Percentiles rank a stretch among this genome's conserved stretches.
Evolutionary conservation across 2,797 vertebrate species (phyloP).

Genomic region (Phalanger gymnotis): DNA sequence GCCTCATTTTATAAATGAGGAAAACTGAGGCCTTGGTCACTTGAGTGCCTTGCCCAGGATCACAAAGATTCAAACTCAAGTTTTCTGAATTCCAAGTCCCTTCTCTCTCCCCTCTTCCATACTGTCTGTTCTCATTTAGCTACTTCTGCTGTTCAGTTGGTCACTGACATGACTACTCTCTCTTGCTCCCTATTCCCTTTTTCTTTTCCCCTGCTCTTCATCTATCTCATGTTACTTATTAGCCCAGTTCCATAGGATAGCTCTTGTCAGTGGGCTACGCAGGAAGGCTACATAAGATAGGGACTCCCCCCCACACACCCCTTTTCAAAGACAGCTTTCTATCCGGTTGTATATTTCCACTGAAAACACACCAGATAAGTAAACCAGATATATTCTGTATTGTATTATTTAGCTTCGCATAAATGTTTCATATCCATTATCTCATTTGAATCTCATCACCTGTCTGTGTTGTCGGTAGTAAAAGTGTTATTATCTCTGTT

Average conservation of each 20-base stretch:
- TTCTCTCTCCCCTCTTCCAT: neutral
- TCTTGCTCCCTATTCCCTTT: neutral
- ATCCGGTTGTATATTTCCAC: neutral
- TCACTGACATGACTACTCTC: neutral
- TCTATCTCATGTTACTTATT: neutral
- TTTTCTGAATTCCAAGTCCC: neutral
- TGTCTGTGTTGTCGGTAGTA: neutral
- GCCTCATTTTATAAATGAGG: neutral
- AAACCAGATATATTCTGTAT: neutral
- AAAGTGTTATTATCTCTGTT: neutral
- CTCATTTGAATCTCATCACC: neutral
- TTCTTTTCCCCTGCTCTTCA: neutral
- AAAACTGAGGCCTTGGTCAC: neutral
- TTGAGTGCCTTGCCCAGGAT: neutral
- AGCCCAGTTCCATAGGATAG: neutral
- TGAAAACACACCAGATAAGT: neutral
- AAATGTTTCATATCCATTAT: neutral
- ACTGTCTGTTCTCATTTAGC: neutral
- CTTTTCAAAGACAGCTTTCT: neutral
- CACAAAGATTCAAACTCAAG: neutral
- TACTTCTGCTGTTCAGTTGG: neutral
- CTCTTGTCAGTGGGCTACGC: neutral
- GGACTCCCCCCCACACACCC: neutral
- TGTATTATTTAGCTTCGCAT: neutral
- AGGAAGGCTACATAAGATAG: neutral